Evolutionary conservation across 2,797 vertebrate species (phyloP).

Genomic region (Pangasius djambal): DNA sequence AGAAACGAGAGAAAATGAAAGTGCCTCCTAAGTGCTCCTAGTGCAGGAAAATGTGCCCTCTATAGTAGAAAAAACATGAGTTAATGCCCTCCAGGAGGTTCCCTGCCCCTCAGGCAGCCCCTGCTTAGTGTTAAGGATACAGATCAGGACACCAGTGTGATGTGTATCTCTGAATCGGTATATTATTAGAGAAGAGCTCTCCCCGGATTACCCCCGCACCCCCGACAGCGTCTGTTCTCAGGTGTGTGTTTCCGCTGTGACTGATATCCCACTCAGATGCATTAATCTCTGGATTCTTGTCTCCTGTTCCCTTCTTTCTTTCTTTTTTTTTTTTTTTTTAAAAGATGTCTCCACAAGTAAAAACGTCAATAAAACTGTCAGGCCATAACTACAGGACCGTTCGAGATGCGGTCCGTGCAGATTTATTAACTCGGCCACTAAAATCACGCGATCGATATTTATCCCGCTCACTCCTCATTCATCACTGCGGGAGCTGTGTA

Average conservation of each 20-base stretch:
- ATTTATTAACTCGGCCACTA: slow-evolving; percentile 21
- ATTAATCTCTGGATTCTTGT: slow-evolving; percentile 17
- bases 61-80: not conserved
- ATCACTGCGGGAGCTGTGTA: not conserved
- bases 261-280: not conserved
- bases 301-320: not conserved
- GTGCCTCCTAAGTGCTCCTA: not conserved
- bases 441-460: slow-evolving; percentile 19
- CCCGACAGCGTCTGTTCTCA: not conserved
- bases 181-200: not conserved
- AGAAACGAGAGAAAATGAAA: not conserved
- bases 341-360: not conserved
- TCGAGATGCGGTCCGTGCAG: slow-evolving; percentile 2
- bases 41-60: not conserved
- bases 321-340: not conserved
- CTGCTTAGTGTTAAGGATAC: not conserved
- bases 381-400: slow-evolving; percentile 6
- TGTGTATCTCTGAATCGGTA: not conserved
- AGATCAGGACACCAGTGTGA: not conserved
- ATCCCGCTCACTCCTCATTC: not conserved
- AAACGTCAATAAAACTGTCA: slow-evolving; percentile 16
- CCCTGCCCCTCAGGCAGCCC: not conserved
- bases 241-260: not conserved
- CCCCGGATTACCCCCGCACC: not conserved
- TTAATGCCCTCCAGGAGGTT: not conserved